These are phyloP conservation scores for Rhinogobius similis DNA, from an alignment of 2,113 vertebrate species.

Conservation along the genomic window DNA sequence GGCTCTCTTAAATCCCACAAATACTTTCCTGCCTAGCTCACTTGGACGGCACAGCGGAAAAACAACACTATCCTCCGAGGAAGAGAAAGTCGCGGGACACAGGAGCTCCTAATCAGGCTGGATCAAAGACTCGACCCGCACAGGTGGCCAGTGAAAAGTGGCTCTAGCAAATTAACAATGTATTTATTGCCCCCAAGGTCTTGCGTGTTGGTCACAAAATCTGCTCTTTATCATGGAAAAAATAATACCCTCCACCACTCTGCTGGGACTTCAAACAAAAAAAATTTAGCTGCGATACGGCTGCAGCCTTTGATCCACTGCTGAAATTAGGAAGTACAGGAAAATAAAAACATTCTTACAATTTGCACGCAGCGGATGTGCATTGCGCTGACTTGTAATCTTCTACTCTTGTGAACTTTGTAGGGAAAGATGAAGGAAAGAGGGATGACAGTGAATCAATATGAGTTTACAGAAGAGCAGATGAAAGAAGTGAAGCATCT, in stretches of 20 bases:
- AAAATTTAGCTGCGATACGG: constrained; percentile 60
- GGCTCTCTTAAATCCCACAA: constrained; percentile 78
- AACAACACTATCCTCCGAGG: constrained; percentile 63
- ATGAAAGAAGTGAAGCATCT: constrained; percentile 55
- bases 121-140: constrained; percentile 69
- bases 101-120: constrained; percentile 70
- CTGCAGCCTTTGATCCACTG: constrained; percentile 68
- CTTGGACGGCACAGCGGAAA: constrained; percentile 79
- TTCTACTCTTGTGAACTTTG: constrained; percentile 52
- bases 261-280: constrained; percentile 72
- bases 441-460: constrained; percentile 59
- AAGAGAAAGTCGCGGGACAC: constrained; percentile 68
- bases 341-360: constrained; percentile 73
- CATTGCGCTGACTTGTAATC: constrained; percentile 40
- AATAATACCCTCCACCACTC: constrained; percentile 65
- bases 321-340: constrained; percentile 70
- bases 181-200: constrained; percentile 72
- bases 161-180: constrained; percentile 70
- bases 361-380: constrained; percentile 58
- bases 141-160: constrained; percentile 73
- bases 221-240: constrained; percentile 76
- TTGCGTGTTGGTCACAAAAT: constrained; percentile 65
- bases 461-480: constrained; percentile 48
- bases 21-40: constrained; percentile 79
- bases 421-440: constrained; percentile 51